A percentile compares a stretch with the other conserved stretches of the same genome.
Evolutionary conservation across 1,140 invertebrate species (phyloP).

Genomic region (Drosophila sechellia): DNA sequence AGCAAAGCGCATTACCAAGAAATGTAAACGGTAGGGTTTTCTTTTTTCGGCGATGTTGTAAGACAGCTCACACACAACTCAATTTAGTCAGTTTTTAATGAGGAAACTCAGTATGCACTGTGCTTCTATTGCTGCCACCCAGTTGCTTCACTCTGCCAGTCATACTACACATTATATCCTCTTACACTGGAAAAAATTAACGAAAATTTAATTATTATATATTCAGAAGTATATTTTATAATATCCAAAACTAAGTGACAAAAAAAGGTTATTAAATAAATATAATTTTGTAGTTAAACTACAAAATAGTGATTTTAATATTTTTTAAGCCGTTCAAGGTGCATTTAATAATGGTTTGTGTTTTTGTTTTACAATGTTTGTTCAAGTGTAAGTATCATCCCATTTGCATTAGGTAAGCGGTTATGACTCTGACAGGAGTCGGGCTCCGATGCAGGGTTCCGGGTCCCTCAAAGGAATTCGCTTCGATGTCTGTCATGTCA

Average conservation of each 20-base stretch:
- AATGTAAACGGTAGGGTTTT: conserved; percentile 26
- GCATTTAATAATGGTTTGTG: no score
- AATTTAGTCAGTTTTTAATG: conserved; percentile 80
- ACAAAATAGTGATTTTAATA: background rate
- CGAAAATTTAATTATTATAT: background rate
- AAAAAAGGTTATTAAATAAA: no score
- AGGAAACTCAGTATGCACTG: conserved; percentile 59
- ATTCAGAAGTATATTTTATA: no score
- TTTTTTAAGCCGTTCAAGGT: background rate
- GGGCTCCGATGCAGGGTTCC: conserved; percentile 45
- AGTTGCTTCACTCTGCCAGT: conserved; percentile 13
- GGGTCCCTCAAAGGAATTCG: conserved; percentile 64
- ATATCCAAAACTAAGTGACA: background rate
- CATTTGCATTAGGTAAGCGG: conserved; percentile 74
- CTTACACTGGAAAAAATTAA: background rate
- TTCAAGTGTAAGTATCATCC: conserved; percentile 13
- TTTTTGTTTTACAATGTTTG: background rate
- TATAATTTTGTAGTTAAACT: no score
- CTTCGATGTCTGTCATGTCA: conserved; percentile 74
- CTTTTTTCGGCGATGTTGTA: conserved; percentile 57
- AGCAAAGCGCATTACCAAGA: conserved; percentile 49
- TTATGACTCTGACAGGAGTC: conserved; percentile 59
- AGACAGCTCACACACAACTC: conserved; percentile 61
- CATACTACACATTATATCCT: conserved; percentile 14
- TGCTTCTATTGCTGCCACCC: conserved; percentile 6